phyloP scores from a whole-genome alignment of 1,140 invertebrate genomes.

The Drepana arcuata region DNA sequence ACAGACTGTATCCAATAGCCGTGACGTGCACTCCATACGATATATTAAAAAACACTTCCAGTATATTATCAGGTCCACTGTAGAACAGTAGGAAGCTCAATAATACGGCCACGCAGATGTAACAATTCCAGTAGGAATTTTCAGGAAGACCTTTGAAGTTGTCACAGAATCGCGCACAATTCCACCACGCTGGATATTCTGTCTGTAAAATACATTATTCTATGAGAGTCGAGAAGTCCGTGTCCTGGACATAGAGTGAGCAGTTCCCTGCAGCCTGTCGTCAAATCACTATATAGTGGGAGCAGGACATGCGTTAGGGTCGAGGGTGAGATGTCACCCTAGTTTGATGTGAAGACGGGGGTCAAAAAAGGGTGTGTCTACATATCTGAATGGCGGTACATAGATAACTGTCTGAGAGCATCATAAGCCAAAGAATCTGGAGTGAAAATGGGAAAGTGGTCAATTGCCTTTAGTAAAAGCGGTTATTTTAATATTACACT shows the following conservation, averaged over 20 bases:
- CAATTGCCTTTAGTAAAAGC: too few relatives aligned
- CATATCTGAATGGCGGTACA: background rate
- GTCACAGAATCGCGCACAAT: slow-evolving; percentile 9
- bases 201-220: too few relatives aligned
- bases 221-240: too few relatives aligned
- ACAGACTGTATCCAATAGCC: slow-evolving; percentile 14
- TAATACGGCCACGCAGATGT: slow-evolving; percentile 25
- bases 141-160: slow-evolving; percentile 27
- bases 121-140: slow-evolving; percentile 30
- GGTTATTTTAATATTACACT: too few relatives aligned
- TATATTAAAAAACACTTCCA: slow-evolving; percentile 26
- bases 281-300: too few relatives aligned
- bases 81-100: slow-evolving; percentile 14
- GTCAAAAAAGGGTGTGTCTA: background rate
- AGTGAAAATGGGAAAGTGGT: too few relatives aligned
- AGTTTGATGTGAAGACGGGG: too few relatives aligned
- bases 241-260: too few relatives aligned
- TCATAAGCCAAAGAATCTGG: slow-evolving; percentile 3
- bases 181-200: slow-evolving; percentile 26
- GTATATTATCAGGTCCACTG: slow-evolving; percentile 3
- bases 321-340: too few relatives aligned
- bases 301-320: too few relatives aligned
- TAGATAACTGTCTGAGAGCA: too few relatives aligned
- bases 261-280: too few relatives aligned
- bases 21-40: slow-evolving; percentile 28